Conservation (phyloP, 2,113 vertebrate genomes). For the Morone chrysops region DNA sequence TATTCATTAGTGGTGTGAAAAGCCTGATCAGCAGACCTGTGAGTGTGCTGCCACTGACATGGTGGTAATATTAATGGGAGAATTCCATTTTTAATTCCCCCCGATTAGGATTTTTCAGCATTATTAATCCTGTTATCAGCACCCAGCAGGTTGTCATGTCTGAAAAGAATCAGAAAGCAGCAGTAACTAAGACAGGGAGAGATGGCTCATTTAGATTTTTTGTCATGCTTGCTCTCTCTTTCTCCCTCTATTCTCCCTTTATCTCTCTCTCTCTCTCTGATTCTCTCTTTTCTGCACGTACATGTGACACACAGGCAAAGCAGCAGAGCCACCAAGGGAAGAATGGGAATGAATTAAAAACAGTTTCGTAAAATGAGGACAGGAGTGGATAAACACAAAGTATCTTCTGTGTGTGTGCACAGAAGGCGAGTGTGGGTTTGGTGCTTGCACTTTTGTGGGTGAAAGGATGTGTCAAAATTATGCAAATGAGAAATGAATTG, state of each 20-base stretch:
- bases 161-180: slow-evolving; percentile 89
- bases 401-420: slow-evolving; percentile 12
- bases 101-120: slow-evolving; percentile 93
- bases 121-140: slow-evolving; percentile 99
- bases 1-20: slow-evolving; percentile 65
- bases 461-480: slow-evolving; percentile 59
- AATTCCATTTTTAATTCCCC: slow-evolving; percentile 95
- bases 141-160: slow-evolving; percentile 94
- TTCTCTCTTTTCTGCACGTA: slow-evolving; percentile 24
- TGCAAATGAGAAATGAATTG: slow-evolving; percentile 47
- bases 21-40: slow-evolving; percentile 43
- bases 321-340: slow-evolving; percentile 24
- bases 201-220: slow-evolving; percentile 74
- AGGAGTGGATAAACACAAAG: slow-evolving; percentile 51
- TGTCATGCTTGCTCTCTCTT: slow-evolving; percentile 46
- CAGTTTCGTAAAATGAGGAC: slow-evolving; percentile 57
- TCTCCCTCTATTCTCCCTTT: slow-evolving; percentile 33
- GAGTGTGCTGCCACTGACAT: slow-evolving; percentile 75
- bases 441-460: slow-evolving; percentile 16
- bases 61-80: slow-evolving; percentile 93
- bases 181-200: slow-evolving; percentile 88
- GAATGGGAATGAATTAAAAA: slow-evolving; percentile 53
- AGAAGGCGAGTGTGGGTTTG: neutral
- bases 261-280: slow-evolving; percentile 40
- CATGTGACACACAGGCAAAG: slow-evolving; percentile 41